Base-by-base conservation (phyloP, 2,888 invertebrate species). In the Apotomis betuletana region DNA sequence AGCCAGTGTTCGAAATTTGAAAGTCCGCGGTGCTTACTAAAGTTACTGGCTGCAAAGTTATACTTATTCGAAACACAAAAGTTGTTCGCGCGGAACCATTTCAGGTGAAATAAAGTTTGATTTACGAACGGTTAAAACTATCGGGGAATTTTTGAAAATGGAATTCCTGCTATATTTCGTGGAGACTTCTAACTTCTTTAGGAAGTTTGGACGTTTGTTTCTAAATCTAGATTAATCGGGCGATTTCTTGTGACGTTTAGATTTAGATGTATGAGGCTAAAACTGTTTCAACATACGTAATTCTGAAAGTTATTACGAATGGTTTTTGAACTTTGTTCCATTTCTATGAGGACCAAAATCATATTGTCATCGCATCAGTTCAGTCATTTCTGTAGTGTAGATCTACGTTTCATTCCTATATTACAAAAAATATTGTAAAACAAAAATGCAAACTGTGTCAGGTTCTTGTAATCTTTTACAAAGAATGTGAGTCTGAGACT, bases 61-160 rank as follows among this genome's bases (percentile, higher is more conserved):
- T 27, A 27, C 27, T 38, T 57, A 64, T 44, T 57, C 44, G 46
- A 46, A 57, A 65, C 36, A 64, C 15, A 64, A 58, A 59, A 65
- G 46, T 38, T 38, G 57, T 57, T 57, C 55, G 55, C 15, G 44
- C 65, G 64, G 12, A 55, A 46, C 55, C 8, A 54, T 36, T 55
- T n/a, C 54, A 64, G 64, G 54, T 46, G 27, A 13, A 55, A 62
- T 62, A 65, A 59, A 65, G 57, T 65, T 65, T 65, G 65, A 65
- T 65, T 65, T 65, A 65, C 65, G 46, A 46, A 65, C 57, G 46
- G 55, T 57, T 36, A 55, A 5, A 65, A 57, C 65, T 57, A 46
- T 27, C 1, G 65, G 27, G 4, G 57, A 44, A 64, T 55, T 57
- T 57, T 65, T 46, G 57, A 46, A 65, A 57, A 65, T 65, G 46